Base-by-base conservation (phyloP, 2,113 vertebrate species). In the Eudyptes chrysolophus region DNA sequence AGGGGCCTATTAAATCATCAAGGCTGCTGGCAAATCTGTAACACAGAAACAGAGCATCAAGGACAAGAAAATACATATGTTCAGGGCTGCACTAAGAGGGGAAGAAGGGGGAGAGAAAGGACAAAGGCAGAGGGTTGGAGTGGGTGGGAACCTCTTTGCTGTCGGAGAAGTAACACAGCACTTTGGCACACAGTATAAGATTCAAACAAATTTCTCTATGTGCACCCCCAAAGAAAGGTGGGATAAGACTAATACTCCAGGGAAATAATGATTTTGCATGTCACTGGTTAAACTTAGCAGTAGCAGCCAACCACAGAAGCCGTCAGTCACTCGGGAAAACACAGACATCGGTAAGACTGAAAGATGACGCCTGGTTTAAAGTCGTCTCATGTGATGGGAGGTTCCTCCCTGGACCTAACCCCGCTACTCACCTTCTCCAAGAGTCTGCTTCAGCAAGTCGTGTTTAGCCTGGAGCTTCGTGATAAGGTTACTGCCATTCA, bases 401-500 rank as follows among this genome's bases (percentile, higher is more conserved):
- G 8, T 40, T 74, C 82, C 86, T 76, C 25, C 48, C 69, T 4
- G 21, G 30, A 24, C 40, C 52, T 13, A 2, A 10, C 21, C 54
- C 48, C 13, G 1, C 1, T 0, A 92, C 99, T 98, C 95, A 99
- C 99, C 99, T 99, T 99, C 99, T 76, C 99, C 99, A 12, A 99
- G 98, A 3, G 99, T 99, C 97, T 99, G 99, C 98, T 99, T 99
- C 97, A 99, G 98, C 90, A 99, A 98, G 97, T 99, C 99, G 2
- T 99, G 99, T 96, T 99, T 99, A 94, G 99, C 99, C 98, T 99
- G 99, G 29, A 99, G 99, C 97, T 99, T 99, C 7, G 99, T 99
- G 97, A 99, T 99, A 71, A 99, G 99, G 97, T 99, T 99, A 94
- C 99, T 99, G 96, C 99, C 99, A 44, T 99, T 99, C 98, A 99